These are phyloP conservation scores for Clitarchus hookeri DNA, from an alignment of 2,888 invertebrate genomes.

Conservation along the genomic window DNA sequence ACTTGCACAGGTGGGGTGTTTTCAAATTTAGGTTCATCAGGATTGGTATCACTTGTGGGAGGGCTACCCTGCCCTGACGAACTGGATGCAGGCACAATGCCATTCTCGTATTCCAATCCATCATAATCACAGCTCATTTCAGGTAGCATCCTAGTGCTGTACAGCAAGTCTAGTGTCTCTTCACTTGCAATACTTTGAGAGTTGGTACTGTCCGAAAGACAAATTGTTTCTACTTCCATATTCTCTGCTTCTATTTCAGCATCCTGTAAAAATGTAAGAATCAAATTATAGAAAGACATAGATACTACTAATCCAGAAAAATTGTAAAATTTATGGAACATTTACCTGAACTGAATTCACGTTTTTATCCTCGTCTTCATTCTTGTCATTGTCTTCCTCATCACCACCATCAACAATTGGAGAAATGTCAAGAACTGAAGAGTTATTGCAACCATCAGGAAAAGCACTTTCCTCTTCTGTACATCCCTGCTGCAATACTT, in stretches of 20 bases:
- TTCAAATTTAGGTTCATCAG: background rate
- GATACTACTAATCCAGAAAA: background rate
- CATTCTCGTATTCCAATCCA: background rate
- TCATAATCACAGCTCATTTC: background rate
- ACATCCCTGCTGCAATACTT: background rate
- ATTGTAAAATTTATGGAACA: background rate
- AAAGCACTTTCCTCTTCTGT: background rate
- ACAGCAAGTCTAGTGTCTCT: background rate
- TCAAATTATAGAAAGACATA: background rate
- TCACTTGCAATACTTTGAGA: background rate
- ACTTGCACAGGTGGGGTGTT: background rate
- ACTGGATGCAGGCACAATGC: background rate
- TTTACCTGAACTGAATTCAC: background rate
- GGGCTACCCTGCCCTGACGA: background rate
- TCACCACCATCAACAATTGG: background rate
- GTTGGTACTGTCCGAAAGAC: background rate
- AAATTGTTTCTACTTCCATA: background rate
- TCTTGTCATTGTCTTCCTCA: background rate
- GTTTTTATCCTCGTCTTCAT: background rate
- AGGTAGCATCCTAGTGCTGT: background rate
- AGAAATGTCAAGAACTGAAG: background rate
- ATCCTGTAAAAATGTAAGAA: background rate
- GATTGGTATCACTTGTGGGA: background rate
- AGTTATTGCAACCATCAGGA: background rate
- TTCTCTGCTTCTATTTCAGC: background rate